These are phyloP conservation scores for Denticeps clupeoides DNA, from an alignment of 2,797 vertebrate genomes.

Conservation along the genomic window DNA sequence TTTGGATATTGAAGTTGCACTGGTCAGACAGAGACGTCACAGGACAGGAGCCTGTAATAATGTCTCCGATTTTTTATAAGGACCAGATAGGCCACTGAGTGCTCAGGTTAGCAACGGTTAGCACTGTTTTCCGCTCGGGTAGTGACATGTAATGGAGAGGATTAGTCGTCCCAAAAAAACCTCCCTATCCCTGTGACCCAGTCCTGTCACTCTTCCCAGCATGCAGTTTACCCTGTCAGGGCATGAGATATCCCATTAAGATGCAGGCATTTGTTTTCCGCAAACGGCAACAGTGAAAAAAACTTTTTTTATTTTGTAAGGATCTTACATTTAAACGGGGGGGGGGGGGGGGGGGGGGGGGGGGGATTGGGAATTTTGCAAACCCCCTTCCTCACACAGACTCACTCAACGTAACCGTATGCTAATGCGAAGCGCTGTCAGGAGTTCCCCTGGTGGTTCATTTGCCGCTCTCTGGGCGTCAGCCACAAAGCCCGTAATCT, in stretches of 20 bases:
- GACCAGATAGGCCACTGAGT: not conserved
- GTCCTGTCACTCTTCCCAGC: conserved; percentile 9
- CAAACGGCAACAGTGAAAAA: conserved; percentile 10
- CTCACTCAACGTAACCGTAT: not conserved
- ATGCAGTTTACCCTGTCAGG: not conserved
- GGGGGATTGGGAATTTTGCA: not conserved
- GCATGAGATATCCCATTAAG: conserved; percentile 8
- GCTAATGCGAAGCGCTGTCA: no score
- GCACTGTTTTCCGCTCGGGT: not conserved
- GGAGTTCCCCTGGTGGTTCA: no score
- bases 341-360: not conserved
- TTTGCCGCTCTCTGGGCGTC: conserved; percentile 15
- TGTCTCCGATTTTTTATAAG: no score
- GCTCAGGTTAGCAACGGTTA: not conserved
- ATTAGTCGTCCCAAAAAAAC: conserved; percentile 13
- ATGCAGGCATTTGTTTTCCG: conserved; percentile 11
- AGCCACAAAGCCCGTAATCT: no score
- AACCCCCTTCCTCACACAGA: not conserved
- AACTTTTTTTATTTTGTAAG: conserved; percentile 5
- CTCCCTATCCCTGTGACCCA: conserved; percentile 11
- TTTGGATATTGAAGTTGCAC: no score
- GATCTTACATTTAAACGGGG: conserved; percentile 2
- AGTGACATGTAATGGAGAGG: conserved; percentile 9
- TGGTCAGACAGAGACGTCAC: no score
- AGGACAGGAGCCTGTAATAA: no score